A percentile compares a stretch with the other conserved stretches of the same genome.
Evolutionary conservation across 1,140 invertebrate genomes (phyloP).

Genomic region (Ganaspis sp.): DNA sequence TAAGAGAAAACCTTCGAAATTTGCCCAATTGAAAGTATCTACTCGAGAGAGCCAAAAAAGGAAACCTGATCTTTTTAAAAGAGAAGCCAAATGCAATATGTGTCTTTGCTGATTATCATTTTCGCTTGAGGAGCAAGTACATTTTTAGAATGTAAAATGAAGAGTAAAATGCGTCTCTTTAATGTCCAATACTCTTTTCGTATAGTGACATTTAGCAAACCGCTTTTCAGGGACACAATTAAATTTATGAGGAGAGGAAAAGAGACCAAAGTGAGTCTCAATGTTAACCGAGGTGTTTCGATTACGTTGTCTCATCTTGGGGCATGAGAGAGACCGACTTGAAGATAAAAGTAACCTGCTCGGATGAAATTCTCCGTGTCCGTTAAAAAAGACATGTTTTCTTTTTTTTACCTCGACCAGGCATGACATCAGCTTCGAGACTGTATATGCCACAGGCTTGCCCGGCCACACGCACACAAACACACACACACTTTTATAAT

Average conservation of each 20-base stretch:
- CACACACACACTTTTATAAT: background rate
- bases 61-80: background rate
- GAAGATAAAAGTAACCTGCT: constrained; percentile 26
- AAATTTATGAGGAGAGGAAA: constrained; percentile 23
- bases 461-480: background rate
- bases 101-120: constrained; percentile 1
- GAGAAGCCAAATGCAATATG: background rate
- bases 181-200: background rate
- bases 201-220: constrained; percentile 9
- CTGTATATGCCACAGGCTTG: background rate
- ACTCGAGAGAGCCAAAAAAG: background rate
- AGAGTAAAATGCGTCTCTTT: background rate
- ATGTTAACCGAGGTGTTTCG: constrained; percentile 20
- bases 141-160: background rate
- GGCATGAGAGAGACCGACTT: constrained; percentile 18
- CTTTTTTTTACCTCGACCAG: constrained; percentile 34
- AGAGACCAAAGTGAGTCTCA: constrained; percentile 17
- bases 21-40: background rate
- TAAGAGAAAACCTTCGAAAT: background rate
- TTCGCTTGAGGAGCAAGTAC: background rate
- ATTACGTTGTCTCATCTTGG: constrained; percentile 10
- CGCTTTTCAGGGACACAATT: constrained; percentile 30
- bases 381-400: constrained; percentile 24
- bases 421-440: constrained; percentile 35
- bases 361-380: constrained; percentile 26